phyloP scores from a whole-genome alignment of 1,140 invertebrate genomes.

The Anadara kagoshimensis region DNA sequence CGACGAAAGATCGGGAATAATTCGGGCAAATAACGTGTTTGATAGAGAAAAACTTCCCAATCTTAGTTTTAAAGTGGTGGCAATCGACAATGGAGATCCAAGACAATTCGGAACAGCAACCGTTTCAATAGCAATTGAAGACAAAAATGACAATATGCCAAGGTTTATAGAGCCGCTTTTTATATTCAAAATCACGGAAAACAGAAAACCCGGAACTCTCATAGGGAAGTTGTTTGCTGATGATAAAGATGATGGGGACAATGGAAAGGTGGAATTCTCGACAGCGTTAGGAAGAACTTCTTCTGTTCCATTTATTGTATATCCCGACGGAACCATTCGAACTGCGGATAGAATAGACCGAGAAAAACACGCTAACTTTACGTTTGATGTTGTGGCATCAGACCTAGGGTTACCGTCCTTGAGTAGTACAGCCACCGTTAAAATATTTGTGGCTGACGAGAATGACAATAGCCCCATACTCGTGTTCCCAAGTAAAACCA shows the following conservation, averaged over 20 bases:
- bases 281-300: slow-evolving; percentile 84
- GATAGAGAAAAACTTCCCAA: slow-evolving; percentile 40
- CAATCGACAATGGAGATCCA: slow-evolving; percentile 77
- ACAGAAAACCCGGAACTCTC: slow-evolving; percentile 74
- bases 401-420: slow-evolving; percentile 56
- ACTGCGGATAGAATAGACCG: slow-evolving; percentile 50
- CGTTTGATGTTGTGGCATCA: slow-evolving; percentile 46
- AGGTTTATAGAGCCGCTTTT: slow-evolving; percentile 46
- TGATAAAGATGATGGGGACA: slow-evolving; percentile 91
- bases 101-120: slow-evolving; percentile 61
- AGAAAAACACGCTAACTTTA: slow-evolving; percentile 32
- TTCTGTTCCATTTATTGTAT: slow-evolving; percentile 79
- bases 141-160: slow-evolving; percentile 77
- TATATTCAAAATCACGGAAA: slow-evolving; percentile 51
- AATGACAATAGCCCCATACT: slow-evolving; percentile 62
- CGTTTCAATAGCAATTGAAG: slow-evolving; percentile 77
- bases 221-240: slow-evolving; percentile 89
- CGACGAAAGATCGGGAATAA: slow-evolving; percentile 30
- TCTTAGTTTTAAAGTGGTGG: slow-evolving; percentile 34
- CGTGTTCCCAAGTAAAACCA: slow-evolving; percentile 44
- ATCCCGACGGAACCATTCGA: slow-evolving; percentile 45
- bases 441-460: slow-evolving; percentile 49
- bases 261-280: slow-evolving; percentile 77
- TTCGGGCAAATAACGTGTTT: slow-evolving; percentile 33
- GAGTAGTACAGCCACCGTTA: slow-evolving; percentile 69